phyloP scores from a whole-genome alignment of 2,888 invertebrate species.

The Drosophila kuntzei region DNA sequence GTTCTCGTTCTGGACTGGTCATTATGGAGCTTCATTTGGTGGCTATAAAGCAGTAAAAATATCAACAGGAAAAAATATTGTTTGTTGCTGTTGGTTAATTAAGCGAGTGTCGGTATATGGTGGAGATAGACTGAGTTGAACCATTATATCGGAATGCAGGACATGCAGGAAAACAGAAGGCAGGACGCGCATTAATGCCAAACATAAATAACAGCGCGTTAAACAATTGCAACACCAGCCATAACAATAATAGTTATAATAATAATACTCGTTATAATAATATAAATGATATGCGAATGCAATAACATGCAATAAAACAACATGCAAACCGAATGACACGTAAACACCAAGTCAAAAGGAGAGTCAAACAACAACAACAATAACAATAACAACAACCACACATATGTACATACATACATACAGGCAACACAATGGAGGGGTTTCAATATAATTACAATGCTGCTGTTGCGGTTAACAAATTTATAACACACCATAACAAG shows the following conservation, averaged over 20 bases:
- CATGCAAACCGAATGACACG: conserved; percentile 56
- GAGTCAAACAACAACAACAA: conserved; percentile 8
- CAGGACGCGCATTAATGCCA: conserved; percentile 57
- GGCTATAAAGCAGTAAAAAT: conserved; percentile 49
- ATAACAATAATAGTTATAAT: conserved; percentile 42
- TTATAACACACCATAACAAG: conserved; percentile 66
- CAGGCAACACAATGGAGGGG: conserved; percentile 22
- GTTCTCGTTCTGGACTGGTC: conserved; percentile 29
- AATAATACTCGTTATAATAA: conserved; percentile 39
- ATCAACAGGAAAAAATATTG: conserved; percentile 31
- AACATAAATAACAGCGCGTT: conserved; percentile 66
- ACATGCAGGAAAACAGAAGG: conserved; percentile 11
- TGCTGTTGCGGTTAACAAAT: conserved; percentile 69
- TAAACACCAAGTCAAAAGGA: conserved; percentile 33
- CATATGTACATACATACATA: too few relatives aligned
- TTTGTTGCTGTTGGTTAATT: conserved; percentile 62
- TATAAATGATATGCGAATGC: conserved; percentile 64
- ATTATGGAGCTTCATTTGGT: conserved; percentile 57
- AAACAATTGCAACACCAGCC: conserved; percentile 53
- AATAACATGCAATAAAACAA: conserved; percentile 68
- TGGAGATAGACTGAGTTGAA: conserved; percentile 28
- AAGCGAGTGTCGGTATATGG: conserved; percentile 41
- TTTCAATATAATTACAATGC: conserved; percentile 63
- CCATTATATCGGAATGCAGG: conserved; percentile 9
- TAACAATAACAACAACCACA: conserved; percentile 10